phyloP scores from a whole-genome alignment of 2,888 invertebrate species.

The Drosophila austrosaltans region DNA sequence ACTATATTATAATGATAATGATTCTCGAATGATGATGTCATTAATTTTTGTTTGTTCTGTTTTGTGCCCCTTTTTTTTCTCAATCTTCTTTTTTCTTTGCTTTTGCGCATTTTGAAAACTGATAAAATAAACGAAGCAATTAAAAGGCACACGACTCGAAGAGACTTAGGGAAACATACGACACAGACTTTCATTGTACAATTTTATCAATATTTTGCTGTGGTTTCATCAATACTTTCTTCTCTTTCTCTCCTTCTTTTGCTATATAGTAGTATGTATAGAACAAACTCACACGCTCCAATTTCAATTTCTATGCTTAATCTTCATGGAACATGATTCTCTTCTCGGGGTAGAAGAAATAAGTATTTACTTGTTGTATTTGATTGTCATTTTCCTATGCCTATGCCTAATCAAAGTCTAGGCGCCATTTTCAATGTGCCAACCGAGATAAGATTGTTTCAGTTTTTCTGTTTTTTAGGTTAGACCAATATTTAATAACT shows the following conservation, averaged over 20 bases:
- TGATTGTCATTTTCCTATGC: conserved; percentile 5
- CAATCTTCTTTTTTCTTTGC: not conserved
- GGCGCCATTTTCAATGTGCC: conserved; percentile 50
- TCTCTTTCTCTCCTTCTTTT: not conserved
- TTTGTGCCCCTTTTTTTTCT: not conserved
- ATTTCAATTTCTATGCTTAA: conserved; percentile 48
- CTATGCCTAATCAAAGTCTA: conserved; percentile 32
- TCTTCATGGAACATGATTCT: conserved; percentile 42
- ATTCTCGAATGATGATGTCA: conserved; percentile 7
- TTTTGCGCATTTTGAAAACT: conserved; percentile 24
- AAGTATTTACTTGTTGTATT: conserved; percentile 1
- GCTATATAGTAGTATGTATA: conserved; percentile 1
- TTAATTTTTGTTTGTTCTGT: conserved; percentile 7
- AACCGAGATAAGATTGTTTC: conserved; percentile 28
- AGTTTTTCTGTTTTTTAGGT: conserved; percentile 52
- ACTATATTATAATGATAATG: conserved; percentile 5
- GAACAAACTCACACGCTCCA: conserved; percentile 52
- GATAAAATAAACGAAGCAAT: conserved; percentile 13
- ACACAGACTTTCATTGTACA: conserved; percentile 11
- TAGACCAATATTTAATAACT: conserved; percentile 58
- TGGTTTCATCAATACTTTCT: not conserved
- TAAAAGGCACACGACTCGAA: conserved; percentile 37
- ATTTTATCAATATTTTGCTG: not conserved
- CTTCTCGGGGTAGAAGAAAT: conserved; percentile 41
- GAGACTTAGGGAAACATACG: not conserved